These are phyloP conservation scores for Sarcoramphus papa DNA, from an alignment of 2,797 vertebrate species.

Conservation along the genomic window DNA sequence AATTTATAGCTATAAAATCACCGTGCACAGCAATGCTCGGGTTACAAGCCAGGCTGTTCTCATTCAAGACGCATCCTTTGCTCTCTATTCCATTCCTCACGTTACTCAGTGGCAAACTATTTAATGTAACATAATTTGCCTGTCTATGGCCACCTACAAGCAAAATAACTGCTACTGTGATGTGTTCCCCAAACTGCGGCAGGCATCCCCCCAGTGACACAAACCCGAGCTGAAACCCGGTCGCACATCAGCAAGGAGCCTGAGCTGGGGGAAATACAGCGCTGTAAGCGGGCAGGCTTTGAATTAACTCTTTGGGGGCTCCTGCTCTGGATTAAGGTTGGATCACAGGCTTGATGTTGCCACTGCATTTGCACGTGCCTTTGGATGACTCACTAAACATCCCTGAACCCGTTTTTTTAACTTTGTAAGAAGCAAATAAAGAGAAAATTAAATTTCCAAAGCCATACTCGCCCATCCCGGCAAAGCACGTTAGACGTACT, in stretches of 20 bases:
- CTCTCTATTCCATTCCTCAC: background rate
- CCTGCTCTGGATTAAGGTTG: too few relatives aligned
- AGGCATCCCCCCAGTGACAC: background rate
- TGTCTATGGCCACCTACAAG: too few relatives aligned
- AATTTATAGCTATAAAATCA: background rate
- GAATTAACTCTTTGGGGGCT: background rate
- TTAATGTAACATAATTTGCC: accelerated
- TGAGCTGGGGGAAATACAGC: accelerated
- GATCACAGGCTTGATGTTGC: too few relatives aligned
- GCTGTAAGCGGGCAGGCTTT: accelerated
- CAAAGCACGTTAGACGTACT: accelerated
- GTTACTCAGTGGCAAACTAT: background rate
- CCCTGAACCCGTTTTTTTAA: background rate
- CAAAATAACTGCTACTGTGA: background rate
- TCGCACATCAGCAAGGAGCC: accelerated
- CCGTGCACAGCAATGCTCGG: accelerated
- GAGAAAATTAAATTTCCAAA: background rate
- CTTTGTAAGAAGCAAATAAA: background rate
- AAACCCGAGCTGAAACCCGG: background rate
- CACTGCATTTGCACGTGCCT: background rate
- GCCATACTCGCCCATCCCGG: too few relatives aligned
- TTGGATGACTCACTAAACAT: background rate
- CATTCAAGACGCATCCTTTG: background rate
- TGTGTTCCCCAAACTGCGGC: accelerated
- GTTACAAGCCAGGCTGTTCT: background rate